Evolutionary conservation across 2,113 vertebrate species (phyloP), one percentile per base, ranked within the genome.

Genomic region (Hirundichthys speculiger): DNA sequence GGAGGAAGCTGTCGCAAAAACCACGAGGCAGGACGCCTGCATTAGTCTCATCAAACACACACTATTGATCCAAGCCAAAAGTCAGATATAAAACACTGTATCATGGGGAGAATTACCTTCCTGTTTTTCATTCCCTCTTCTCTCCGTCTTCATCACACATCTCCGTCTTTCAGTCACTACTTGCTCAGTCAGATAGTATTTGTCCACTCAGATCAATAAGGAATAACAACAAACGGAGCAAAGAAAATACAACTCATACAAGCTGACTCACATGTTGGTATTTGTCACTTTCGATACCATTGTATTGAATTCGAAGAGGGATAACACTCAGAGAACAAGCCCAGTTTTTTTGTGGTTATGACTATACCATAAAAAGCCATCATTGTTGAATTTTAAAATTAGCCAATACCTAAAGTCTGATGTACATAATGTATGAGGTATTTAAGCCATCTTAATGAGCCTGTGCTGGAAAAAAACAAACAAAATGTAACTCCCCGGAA

Each of bases 61-160:
- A 55, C 11, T 79, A 85, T 80, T 66, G 79, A 85, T 81, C 64
- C 64, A 57, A 43, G 57, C 41, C 60, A 63, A 51, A 65, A 64
- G 58, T 74, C 69, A 62, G 60, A 79, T 66, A 73, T 75, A 69
- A 77, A 75, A 77, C 52, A 62, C 30, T 4, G 19, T 39, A 43
- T 77, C 65, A 48, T 65, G 24, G 64, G 54, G 53, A 39, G 62
- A 75, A 78, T 80, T 69, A 65, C 25, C 77, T 52, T 50, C 19
- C 18, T 39, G 49, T 20, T 42, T 74, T 51, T 74, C 2, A 21
- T n/a, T 25, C 48, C 30, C 13, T 56, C 19, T 53, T 51, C 22
- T 20, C 22, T 25, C 13, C 16, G 24, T 48, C 53, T 50, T 43
- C 12, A 47, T 64, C 34, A 15, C 39, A 47, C 63, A n/a, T 34